Base-by-base conservation (phyloP, 2,113 vertebrate genomes). In the Mobula hypostoma region DNA sequence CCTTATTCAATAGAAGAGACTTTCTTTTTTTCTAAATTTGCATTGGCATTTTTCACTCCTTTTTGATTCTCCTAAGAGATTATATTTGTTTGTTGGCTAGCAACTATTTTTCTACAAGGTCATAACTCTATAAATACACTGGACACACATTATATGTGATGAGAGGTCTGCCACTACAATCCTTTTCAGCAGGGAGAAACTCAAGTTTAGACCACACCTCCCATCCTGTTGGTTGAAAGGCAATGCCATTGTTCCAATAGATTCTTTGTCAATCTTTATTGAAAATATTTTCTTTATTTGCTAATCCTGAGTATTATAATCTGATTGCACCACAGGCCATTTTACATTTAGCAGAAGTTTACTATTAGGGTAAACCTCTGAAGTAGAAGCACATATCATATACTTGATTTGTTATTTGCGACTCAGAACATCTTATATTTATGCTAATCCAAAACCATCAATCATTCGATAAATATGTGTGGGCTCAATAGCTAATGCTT, bases 361-460 rank as follows among this genome's bases (percentile, higher is more conserved):
- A 66, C n/a, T 29, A 36, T 68, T 5, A 90, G 61, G 15, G 29
- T 66, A 32, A 68, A 1, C 14, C 61, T 90, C n/a, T 66, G 36
- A 66, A 88, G 29, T 32, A 29, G 3, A 1, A n/a, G 40, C n/a
- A 12, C 85, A 66, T n/a, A n/a, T 32, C 29, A 32, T 14, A 29
- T 15, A 12, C 29, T 90, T 90, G 15, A 6, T 90, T 8, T 90
- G 85, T 32, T 85, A 32, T 90, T 90, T 90, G 29, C 66, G 27
- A 11, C 5, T 90, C 7, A 66, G 29, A 0, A 19, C 5, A 32
- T n/a, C 61, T 90, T 68, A 32, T 88, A 63, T 90, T 90, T 90
- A 90, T 90, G 61, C n/a, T 90, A 90, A 68, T 90, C 61, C 85
- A 90, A 12, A 66, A 68, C 29, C 85, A 90, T 90, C 85, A 68